Percentiles rank a stretch among this genome's conserved stretches.
Evolutionary conservation across 2,888 invertebrate species (phyloP).

Genomic region (Adela reaumurella): DNA sequence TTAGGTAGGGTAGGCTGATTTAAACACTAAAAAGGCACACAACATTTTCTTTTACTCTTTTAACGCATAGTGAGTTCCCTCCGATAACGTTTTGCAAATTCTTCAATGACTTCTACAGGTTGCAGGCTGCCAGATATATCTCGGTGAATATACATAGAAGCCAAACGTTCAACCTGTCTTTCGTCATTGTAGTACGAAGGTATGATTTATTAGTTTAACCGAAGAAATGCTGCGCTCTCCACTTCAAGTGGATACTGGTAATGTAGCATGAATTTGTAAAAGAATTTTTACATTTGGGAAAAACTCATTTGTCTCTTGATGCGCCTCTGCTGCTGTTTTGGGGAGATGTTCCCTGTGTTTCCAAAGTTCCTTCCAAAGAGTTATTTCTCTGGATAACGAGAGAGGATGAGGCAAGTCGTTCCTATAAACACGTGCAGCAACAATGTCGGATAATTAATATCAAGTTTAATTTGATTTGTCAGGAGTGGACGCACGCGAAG

Average conservation of each 20-base stretch:
- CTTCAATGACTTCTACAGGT: too few species aligned
- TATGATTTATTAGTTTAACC: background rate
- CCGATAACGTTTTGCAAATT: too few species aligned
- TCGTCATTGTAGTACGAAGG: background rate
- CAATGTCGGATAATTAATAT: background rate
- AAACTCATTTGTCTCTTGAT: background rate
- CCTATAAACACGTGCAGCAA: background rate
- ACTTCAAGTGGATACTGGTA: background rate
- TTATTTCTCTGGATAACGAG: background rate
- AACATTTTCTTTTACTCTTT: too few species aligned
- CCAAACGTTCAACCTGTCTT: background rate
- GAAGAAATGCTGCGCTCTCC: background rate
- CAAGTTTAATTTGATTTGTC: too few species aligned
- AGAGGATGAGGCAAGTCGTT: background rate
- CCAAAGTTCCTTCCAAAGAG: conserved; percentile 1
- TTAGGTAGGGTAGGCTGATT: too few species aligned
- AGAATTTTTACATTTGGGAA: background rate
- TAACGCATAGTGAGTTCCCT: too few species aligned
- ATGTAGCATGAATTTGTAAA: background rate
- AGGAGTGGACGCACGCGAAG: too few species aligned
- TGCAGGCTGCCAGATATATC: too few species aligned
- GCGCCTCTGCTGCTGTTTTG: conserved; percentile 1
- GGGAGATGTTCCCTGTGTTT: background rate
- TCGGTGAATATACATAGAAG: too few species aligned
- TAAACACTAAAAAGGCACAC: too few species aligned